Base-by-base conservation (phyloP, 2,113 vertebrate genomes). In the Trogon surrucura region DNA sequence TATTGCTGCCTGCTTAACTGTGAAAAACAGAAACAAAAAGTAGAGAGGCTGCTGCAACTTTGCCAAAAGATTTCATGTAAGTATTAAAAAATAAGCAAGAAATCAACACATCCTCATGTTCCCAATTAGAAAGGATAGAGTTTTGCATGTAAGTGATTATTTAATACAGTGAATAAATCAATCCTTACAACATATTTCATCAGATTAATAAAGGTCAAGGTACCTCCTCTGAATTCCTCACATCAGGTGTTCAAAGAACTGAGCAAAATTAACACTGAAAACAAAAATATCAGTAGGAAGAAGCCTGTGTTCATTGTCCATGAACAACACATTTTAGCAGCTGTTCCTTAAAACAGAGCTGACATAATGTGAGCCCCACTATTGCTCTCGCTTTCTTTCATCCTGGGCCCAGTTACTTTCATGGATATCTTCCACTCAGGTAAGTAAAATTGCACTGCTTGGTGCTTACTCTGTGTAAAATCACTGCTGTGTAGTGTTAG, bases 51-150 rank as follows among this genome's bases (percentile, higher is more conserved):
- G 44, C 60, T 93, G 60, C 48, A 45, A 36, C 64, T 91, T 93
- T 93, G 88, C 89, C 93, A 93, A 91, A 94, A 93, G 57, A 12
- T 74, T 97, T 95, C 56, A 86, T 58, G 48, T 64, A 93, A 86
- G 20, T 81, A 88, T 91, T 93, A 84, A 93, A 92, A 95, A 95
- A 89, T 44, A 65, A 60, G 30, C 60, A 78, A 84, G 56, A 34
- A 86, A 93, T 14, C 17, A 88, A 78, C 34, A 67, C 16, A 9
- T 80, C 58, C 10, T 89, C 51, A 16, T 45, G 29, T 71, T 95
- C 29, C 56, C 64, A 64, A 54, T 71, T 29, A 26, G 69, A 80
- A 88, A 92, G 36, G n/a, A 74, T 44, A 53, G n/a, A 57, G 15
- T 51, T 85, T 71, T 88, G 23, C 18, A 53, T 41, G 7, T 54